A percentile compares a stretch with the other conserved stretches of the same genome.
phyloP scores from a whole-genome alignment of 2,888 invertebrate genomes.

The Chalcis sispes region DNA sequence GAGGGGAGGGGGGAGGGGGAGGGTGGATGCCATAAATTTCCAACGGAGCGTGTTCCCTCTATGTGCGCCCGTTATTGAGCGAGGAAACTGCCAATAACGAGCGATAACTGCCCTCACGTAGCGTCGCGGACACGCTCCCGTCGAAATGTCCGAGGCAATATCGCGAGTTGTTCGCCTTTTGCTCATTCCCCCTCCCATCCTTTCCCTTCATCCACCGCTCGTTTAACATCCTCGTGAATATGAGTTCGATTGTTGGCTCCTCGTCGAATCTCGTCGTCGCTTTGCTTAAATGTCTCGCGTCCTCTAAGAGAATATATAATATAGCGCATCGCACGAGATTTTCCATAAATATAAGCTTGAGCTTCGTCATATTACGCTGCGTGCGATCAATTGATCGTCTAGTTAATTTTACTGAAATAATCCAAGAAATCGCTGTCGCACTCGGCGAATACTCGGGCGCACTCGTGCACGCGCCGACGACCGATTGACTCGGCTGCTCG shows the following conservation, averaged over 20 bases:
- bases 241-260: no score
- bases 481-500: slow-evolving; percentile 69
- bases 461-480: slow-evolving; percentile 38
- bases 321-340: no score
- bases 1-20: not conserved
- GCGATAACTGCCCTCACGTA: slow-evolving; percentile 70
- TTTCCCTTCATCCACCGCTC: no score
- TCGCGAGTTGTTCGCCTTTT: no score
- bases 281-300: no score
- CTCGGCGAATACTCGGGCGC: slow-evolving; percentile 60
- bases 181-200: not conserved
- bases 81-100: slow-evolving; percentile 71
- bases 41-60: slow-evolving; percentile 59
- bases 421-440: slow-evolving; percentile 67
- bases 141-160: slow-evolving; percentile 11
- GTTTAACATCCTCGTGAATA: no score
- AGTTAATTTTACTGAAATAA: slow-evolving; percentile 66
- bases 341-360: no score
- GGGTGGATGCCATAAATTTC: slow-evolving; percentile 25
- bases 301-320: no score
- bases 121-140: slow-evolving; percentile 59
- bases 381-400: not conserved
- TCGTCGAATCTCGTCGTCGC: no score
- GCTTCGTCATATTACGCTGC: no score
- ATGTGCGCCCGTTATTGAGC: slow-evolving; percentile 70